Conservation (phyloP, 2,888 invertebrate species). For the Pollenia angustigena region DNA sequence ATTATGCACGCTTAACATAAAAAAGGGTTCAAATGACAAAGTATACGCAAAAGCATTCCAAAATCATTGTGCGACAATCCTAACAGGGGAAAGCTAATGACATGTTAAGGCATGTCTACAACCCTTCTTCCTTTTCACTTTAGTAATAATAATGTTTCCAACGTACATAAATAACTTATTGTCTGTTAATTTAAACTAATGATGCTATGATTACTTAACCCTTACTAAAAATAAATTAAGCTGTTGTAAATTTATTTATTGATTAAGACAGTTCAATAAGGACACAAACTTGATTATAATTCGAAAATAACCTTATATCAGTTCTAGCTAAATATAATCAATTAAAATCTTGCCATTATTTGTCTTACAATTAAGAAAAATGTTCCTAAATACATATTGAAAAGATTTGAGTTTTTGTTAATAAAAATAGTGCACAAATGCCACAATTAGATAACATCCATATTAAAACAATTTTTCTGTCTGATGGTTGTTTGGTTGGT, state of each 20-base stretch:
- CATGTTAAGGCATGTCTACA: slow-evolving; percentile 15
- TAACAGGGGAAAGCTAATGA: slow-evolving; percentile 27
- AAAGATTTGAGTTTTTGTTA: slow-evolving; percentile 22
- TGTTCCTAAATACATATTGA: neutral
- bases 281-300: neutral
- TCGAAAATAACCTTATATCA: neutral
- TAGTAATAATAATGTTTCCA: slow-evolving; percentile 19
- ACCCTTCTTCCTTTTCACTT: slow-evolving; percentile 38
- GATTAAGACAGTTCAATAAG: slow-evolving; percentile 1
- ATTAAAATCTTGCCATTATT: neutral
- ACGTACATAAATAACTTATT: slow-evolving; percentile 60
- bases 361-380: slow-evolving; percentile 25
- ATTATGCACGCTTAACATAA: slow-evolving; percentile 9
- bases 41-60: slow-evolving; percentile 4
- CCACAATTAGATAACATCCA: slow-evolving; percentile 28
- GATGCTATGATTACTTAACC: slow-evolving; percentile 26
- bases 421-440: slow-evolving; percentile 2
- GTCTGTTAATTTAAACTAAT: slow-evolving; percentile 56
- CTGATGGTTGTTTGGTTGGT: slow-evolving; percentile 3
- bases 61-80: neutral
- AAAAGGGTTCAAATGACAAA: slow-evolving; percentile 38
- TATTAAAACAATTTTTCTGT: slow-evolving; percentile 24
- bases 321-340: neutral
- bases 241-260: slow-evolving; percentile 7
- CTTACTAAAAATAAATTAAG: slow-evolving; percentile 27